These are phyloP conservation scores for Catalaphyllia jardinei DNA, from an alignment of 64 coral and sea anemone species.

Conservation along the genomic window DNA sequence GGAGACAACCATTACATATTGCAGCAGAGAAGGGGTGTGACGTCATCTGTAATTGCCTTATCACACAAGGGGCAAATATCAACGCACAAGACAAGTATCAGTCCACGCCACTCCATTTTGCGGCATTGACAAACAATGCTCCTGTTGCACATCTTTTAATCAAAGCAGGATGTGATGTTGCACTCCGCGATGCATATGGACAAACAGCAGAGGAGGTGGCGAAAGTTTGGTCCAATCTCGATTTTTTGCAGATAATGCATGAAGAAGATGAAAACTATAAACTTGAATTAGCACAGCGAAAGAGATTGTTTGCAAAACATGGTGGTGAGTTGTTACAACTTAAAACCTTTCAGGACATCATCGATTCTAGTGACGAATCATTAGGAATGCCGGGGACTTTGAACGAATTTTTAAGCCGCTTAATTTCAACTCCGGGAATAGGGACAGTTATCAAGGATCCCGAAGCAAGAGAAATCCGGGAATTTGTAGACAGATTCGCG, in stretches of 20 bases:
- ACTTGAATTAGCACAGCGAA: constrained; percentile 5
- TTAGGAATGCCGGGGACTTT: constrained; percentile 12
- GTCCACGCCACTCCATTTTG: constrained; percentile 54
- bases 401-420: no score
- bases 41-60: constrained; percentile 19
- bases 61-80: constrained; percentile 33
- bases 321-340: constrained; percentile 28
- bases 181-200: constrained; percentile 14
- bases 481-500: no score
- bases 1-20: constrained; percentile 37
- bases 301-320: constrained; percentile 34
- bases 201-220: constrained; percentile 46
- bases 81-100: constrained; percentile 35
- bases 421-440: no score
- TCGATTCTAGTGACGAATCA: constrained; percentile 13
- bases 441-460: no score
- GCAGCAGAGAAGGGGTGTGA: constrained; percentile 27
- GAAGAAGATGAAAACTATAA: no score
- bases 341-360: constrained; percentile 40
- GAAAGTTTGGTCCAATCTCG: constrained; percentile 26
- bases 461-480: no score
- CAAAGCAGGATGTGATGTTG: constrained; percentile 22
- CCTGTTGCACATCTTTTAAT: constrained; percentile 22
- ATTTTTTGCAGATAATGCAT: constrained; percentile 11
- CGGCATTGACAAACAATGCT: constrained; percentile 32